phyloP scores from a whole-genome alignment of 2,888 invertebrate species.

The Hypolimnas misippus region DNA sequence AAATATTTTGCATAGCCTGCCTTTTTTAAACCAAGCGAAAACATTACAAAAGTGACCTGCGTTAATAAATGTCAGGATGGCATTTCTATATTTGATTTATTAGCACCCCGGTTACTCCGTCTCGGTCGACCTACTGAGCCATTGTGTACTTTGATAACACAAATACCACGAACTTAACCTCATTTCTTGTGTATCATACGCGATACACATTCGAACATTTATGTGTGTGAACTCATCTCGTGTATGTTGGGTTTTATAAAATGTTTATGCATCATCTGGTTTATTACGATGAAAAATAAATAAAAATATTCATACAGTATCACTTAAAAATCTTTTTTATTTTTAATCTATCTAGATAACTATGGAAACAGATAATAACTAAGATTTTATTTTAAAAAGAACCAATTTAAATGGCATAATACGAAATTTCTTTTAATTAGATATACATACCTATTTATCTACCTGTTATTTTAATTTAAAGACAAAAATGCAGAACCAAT shows the following conservation, averaged over 20 bases:
- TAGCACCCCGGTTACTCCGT: slow-evolving; percentile 14
- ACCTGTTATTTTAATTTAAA: too few species aligned
- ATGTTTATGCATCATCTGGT: not conserved
- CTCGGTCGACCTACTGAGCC: slow-evolving; percentile 32
- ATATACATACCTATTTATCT: too few species aligned
- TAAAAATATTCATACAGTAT: too few species aligned
- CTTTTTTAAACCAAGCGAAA: not conserved
- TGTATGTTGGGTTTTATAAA: slow-evolving; percentile 18
- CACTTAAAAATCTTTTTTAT: too few species aligned
- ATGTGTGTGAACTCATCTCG: not conserved
- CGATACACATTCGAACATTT: not conserved
- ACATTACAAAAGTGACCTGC: slow-evolving; percentile 1
- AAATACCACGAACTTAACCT: slow-evolving; percentile 40
- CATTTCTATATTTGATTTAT: slow-evolving; percentile 28
- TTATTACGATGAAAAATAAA: not conserved
- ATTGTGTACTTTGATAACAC: slow-evolving; percentile 32
- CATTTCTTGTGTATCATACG: slow-evolving; percentile 26
- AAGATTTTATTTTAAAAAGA: too few species aligned
- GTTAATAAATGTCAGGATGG: slow-evolving; percentile 22
- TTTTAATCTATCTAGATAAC: too few species aligned
- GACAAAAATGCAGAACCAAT: too few species aligned
- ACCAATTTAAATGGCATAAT: too few species aligned
- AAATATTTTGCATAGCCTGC: not conserved
- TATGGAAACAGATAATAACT: too few species aligned
- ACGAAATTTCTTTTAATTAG: too few species aligned